Base-by-base conservation (phyloP, 2,797 vertebrate species). In the Microcaecilia unicolor region DNA sequence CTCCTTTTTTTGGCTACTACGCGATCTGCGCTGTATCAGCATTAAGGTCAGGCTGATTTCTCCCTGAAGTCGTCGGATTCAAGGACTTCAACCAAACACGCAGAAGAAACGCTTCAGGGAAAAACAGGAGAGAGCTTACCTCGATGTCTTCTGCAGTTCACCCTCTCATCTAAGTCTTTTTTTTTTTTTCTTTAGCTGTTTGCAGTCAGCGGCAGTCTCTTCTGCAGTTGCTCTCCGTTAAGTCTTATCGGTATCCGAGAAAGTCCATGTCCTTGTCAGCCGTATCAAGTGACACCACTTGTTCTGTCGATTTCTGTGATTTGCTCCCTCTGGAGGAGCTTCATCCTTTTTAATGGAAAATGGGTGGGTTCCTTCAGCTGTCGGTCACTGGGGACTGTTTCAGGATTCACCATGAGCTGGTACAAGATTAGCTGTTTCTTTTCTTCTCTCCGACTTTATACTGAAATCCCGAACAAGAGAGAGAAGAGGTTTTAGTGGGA, bases 91-190 rank as follows among this genome's bases (percentile, higher is more conserved):
- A 13, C 38, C 57, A 58, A 46, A 50, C 54, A 44, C 21, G 31
- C 30, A 40, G 34, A 46, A 21, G 21, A 17, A 23, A 35, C 18
- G 65, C 61, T 63, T 64, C 56, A 63, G 63, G 56, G n/a, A 27
- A 61, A 37, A 18, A 11, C 41, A 53, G 50, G 36, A 50, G 39
- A 44, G 43, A 37, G 57, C 51, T 31, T 30, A 56, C 70, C 34
- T 65, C 67, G 65, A 49, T 52, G 61, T 42, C 45, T 58, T 51
- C 69, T 54, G 22, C 41, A 35, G 30, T 42, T 37, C 22, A 44
- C 38, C 48, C 52, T 55, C 13, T 6, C 31, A 22, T 51, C 31
- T 42, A 14, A 37, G 15, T 50, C 25, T 25, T 6, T 28, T 25
- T 15, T 14, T 35, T 55, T 17, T 4, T 6, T 20, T 33, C 3